These are phyloP conservation scores for Clistopyga incitator DNA, from an alignment of 2,888 invertebrate genomes.

Conservation along the genomic window DNA sequence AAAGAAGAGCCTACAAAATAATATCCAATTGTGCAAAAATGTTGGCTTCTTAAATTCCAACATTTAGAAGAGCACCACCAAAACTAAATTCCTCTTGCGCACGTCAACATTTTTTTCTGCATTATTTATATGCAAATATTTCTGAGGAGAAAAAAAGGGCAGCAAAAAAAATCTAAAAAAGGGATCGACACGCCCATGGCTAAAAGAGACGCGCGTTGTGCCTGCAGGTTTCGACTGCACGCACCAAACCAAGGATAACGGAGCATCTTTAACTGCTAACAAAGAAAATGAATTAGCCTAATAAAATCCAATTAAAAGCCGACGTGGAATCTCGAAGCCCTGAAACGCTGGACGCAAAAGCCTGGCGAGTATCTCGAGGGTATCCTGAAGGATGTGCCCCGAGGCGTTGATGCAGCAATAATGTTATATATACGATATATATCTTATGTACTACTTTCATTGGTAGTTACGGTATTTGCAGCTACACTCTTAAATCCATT, in stretches of 20 bases:
- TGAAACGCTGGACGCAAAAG: slow-evolving; percentile 56
- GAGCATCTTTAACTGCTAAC: slow-evolving; percentile 52
- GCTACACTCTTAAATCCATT: slow-evolving; percentile 48
- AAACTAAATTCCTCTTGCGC: neutral
- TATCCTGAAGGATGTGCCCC: slow-evolving; percentile 34
- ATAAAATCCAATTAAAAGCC: slow-evolving; percentile 76
- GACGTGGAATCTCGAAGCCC: slow-evolving; percentile 52
- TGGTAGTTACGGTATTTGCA: slow-evolving; percentile 15
- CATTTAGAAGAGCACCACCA: neutral
- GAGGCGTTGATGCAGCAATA: slow-evolving; percentile 37
- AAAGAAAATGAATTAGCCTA: slow-evolving; percentile 71
- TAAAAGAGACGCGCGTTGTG: slow-evolving; percentile 37
- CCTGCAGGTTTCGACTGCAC: neutral
- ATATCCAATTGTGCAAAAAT: neutral
- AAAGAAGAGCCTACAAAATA: neutral
- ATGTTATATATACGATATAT: slow-evolving; percentile 19
- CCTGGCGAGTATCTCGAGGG: slow-evolving; percentile 54
- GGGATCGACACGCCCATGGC: slow-evolving; percentile 63
- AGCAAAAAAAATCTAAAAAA: slow-evolving; percentile 34
- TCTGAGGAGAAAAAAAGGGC: slow-evolving; percentile 26
- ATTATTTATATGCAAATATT: slow-evolving; percentile 69
- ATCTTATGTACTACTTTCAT: slow-evolving; percentile 20
- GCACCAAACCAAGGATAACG: slow-evolving; percentile 26
- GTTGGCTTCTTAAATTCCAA: neutral
- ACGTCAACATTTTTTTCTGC: slow-evolving; percentile 6